Base-by-base conservation (phyloP, 2,888 invertebrate genomes). In the Drosophila seclusa region DNA sequence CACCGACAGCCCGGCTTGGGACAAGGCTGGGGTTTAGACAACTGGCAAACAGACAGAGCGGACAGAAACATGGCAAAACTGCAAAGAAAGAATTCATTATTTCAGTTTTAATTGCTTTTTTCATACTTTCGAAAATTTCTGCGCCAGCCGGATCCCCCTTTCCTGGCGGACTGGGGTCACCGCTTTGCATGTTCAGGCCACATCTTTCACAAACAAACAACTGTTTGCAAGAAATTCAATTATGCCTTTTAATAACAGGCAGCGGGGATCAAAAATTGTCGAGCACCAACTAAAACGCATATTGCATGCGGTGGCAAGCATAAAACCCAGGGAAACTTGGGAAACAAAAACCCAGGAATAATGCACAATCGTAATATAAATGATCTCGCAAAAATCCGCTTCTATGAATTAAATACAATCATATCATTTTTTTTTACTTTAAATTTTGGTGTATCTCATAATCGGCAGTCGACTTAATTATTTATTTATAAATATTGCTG, bases 71-170 rank as follows among this genome's bases (percentile, higher is more conserved):
- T 80, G 77, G 70, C 75, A 71, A 73, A 45, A 73, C 76, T 69
- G 68, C 78, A 74, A 77, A 77, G 87, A 91, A 91, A 87, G 91
- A 92, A 91, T 87, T 89, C 91, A 90, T 91, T 91, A 91, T 91
- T 86, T 90, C 81, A 88, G 78, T 91, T 91, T 91, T 92, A 91
- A 91, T 91, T 90, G 86, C 91, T 91, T 91, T 91, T 89, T 91
- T 90, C 90, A 87, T 91, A 91, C 91, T 91, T 92, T 90, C 85
- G 68, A 89, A 87, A 86, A 72, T 73, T 76, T 81, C 60, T 80
- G 76, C 80, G 80, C 73, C 79, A 77, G 77, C 73, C 73, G 72
- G 57, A 73, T 76, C 64, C 76, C 60, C 53, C 45, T 40, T 49
- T 58, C 31, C 65, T 48, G 42, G 16, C 48, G 27, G 40, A 27